Base-by-base conservation (phyloP, 2,888 invertebrate genomes). In the Hyalella azteca region DNA sequence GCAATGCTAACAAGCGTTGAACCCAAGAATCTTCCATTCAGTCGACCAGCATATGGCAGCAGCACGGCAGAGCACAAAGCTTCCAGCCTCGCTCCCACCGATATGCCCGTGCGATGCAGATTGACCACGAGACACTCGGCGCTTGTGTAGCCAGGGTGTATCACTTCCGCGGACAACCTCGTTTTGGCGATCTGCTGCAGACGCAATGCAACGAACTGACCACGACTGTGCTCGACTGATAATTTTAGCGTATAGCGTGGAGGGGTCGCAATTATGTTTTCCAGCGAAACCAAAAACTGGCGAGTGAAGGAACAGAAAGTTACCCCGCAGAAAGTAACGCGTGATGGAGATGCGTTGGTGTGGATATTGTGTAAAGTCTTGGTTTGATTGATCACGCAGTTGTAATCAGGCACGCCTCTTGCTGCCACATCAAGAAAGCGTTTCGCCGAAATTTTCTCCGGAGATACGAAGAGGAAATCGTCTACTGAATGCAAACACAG, bases 391-490 rank as follows among this genome's bases (percentile, higher is more conserved):
- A 78, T 29, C 26, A 7, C 26, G 54, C 60, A 59, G 49, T 41
- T 32, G 26, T 39, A 75, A 9, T 36, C 39, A 19, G 45, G 66
- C 40, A 79, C 75, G 13, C 76, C 79, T 36, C 36, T 50, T n/a
- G 59, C 40, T 19, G 45, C 3, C 19, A n/a, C n/a, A 13, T 26
- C 40, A 13, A 54, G 54, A 59, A 79, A 79, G 15, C 75, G 29
- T 19, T 59, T 36, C 1, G 79, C 79, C 15, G 50, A 48, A 19
- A 40, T 2, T 26, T 41, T 66, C 0, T 75, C 54, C 11, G 11
- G 9, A 19, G 79, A 49, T 22, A 75, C n/a, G 19, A 78, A 66
- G 32, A 78, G 78, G 11, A 78, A 29, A 32, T 78, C 78, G 36
- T 78, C 78, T 2, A 41, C 78, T 22, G 40, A 60, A 26, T 32